These are phyloP conservation scores for Pelobates fuscus DNA, from an alignment of 2,113 vertebrate species.

Conservation along the genomic window DNA sequence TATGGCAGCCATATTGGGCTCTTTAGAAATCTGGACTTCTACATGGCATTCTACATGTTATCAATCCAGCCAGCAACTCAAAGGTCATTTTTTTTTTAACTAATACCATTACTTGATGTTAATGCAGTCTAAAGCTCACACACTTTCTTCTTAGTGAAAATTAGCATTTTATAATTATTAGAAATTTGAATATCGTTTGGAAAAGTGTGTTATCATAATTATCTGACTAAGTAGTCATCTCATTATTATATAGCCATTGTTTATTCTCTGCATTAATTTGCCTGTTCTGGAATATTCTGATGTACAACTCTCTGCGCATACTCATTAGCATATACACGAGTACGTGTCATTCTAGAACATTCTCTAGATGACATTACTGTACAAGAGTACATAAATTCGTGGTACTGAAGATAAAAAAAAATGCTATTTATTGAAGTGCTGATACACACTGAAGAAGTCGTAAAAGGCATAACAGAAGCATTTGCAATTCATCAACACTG, in stretches of 20 bases:
- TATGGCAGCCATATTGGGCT: slow-evolving; percentile 45
- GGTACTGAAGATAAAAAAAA: not conserved
- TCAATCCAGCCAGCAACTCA: not conserved
- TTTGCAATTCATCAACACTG: not conserved
- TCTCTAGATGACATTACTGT: slow-evolving; percentile 54
- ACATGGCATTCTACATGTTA: not conserved
- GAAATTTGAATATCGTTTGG: not conserved
- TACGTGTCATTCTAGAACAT: slow-evolving; percentile 62
- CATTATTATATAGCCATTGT: not conserved
- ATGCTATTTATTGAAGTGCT: not conserved
- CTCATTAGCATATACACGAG: slow-evolving; percentile 21
- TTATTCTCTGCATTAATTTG: slow-evolving; percentile 8
- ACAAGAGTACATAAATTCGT: not conserved
- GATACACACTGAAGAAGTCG: not conserved
- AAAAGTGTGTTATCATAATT: not conserved
- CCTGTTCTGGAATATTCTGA: slow-evolving; percentile 28
- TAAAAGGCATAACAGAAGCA: not conserved
- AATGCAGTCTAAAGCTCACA: no score
- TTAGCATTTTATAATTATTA: not conserved
- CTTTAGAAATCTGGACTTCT: not conserved
- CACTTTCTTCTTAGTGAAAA: no score
- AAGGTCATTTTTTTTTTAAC: not conserved
- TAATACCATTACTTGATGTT: no score
- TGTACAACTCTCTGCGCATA: not conserved
- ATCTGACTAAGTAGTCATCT: not conserved